Conservation (phyloP, 2,113 vertebrate species). For the Mesoclemmys tuberculata region DNA sequence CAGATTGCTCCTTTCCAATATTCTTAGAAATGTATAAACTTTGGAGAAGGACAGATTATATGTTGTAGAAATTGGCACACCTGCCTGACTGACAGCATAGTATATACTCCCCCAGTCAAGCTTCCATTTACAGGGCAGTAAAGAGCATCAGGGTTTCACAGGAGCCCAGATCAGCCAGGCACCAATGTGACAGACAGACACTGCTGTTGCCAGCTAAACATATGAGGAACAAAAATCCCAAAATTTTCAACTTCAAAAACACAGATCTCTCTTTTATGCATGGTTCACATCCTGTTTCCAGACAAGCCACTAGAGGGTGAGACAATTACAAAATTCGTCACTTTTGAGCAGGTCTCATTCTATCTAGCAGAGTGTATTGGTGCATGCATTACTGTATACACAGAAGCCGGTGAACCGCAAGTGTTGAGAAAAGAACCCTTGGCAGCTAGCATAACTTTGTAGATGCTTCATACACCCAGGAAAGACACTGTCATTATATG, state of each 20-base stretch:
- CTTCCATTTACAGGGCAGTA: neutral
- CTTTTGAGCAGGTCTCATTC: neutral
- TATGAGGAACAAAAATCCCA: neutral
- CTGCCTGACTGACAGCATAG: neutral
- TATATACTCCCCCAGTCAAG: neutral
- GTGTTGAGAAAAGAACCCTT: neutral
- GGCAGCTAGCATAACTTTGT: neutral
- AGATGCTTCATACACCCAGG: neutral
- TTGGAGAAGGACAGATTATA: neutral
- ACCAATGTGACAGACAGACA: neutral
- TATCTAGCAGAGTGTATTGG: accelerated
- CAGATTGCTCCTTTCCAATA: neutral
- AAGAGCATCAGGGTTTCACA: neutral
- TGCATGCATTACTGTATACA: accelerated
- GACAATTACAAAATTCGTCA: conserved; percentile 38
- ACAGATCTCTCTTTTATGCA: neutral
- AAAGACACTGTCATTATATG: neutral
- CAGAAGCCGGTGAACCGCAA: neutral
- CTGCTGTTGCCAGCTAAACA: neutral
- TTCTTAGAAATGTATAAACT: neutral
- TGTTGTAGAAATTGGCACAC: neutral
- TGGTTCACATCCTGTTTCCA: conserved; percentile 40
- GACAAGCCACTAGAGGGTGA: conserved; percentile 67
- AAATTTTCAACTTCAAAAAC: neutral
- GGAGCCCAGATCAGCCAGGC: neutral